Evolutionary conservation across 2,113 vertebrate species (phyloP).

Genomic region (Sceloporus tristichus): DNA sequence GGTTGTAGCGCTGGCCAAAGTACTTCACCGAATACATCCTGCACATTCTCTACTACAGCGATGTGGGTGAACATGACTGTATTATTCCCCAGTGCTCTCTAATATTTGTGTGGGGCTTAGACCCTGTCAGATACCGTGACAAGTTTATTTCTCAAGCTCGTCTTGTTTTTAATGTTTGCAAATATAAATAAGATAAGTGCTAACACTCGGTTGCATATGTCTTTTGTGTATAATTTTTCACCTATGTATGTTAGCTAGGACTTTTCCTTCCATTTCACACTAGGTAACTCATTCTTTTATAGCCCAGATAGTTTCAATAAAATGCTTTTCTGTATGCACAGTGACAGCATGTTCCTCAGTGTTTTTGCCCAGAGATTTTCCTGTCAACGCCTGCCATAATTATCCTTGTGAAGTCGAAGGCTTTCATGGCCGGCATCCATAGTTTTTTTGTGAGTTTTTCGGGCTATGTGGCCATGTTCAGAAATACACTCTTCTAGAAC

Average conservation of each 20-base stretch:
- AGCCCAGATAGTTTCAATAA: slow-evolving; percentile 15
- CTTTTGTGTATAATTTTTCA: background rate
- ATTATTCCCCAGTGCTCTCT: background rate
- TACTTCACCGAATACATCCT: background rate
- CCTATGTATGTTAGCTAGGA: background rate
- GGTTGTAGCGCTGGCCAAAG: too few species aligned
- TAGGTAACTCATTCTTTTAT: background rate
- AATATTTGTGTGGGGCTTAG: background rate
- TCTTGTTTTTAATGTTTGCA: background rate
- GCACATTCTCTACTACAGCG: background rate
- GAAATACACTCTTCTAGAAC: too few species aligned
- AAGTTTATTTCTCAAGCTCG: background rate
- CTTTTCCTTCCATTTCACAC: background rate
- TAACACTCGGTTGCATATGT: background rate
- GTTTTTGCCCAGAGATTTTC: slow-evolving; percentile 21
- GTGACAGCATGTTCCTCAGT: slow-evolving; percentile 25
- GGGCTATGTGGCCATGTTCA: too few species aligned
- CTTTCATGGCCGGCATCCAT: too few species aligned
- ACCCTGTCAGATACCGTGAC: background rate
- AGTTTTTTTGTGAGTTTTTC: too few species aligned
- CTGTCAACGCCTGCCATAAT: background rate
- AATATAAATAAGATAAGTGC: background rate
- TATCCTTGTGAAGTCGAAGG: too few species aligned
- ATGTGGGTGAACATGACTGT: background rate
- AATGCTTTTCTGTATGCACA: slow-evolving; percentile 20